Evolutionary conservation across 1,140 invertebrate genomes (phyloP).

Genomic region (Diachasma alloeum): DNA sequence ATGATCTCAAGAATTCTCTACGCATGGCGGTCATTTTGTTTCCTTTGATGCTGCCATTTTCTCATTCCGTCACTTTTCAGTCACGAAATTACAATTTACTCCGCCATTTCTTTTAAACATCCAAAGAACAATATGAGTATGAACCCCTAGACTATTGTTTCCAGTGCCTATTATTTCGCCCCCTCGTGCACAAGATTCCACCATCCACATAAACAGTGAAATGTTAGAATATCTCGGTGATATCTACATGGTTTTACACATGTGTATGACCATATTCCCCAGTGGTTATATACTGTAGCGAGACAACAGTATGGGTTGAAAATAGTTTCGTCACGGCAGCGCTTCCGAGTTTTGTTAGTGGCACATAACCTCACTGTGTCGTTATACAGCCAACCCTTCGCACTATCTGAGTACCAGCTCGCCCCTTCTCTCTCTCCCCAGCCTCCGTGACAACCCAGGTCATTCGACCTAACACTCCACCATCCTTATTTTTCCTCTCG

Average conservation of each 20-base stretch:
- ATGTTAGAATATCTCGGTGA: neutral
- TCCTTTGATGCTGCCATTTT: neutral
- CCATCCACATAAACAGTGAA: neutral
- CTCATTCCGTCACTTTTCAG: neutral
- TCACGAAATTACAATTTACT: neutral
- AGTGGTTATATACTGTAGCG: neutral
- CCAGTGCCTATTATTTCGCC: constrained; percentile 38
- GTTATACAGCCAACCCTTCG: neutral
- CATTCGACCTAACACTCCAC: neutral
- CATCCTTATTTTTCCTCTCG: constrained; percentile 1
- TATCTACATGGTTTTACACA: neutral
- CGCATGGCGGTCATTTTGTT: too few species aligned
- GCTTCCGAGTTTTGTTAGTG: neutral
- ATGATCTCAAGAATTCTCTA: too few species aligned
- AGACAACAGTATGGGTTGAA: neutral
- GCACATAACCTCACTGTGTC: neutral
- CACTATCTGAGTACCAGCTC: neutral
- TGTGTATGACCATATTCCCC: constrained; percentile 5
- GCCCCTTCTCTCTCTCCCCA: constrained; percentile 12
- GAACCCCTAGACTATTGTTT: constrained; percentile 29
- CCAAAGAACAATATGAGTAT: neutral
- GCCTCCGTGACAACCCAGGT: constrained; percentile 7
- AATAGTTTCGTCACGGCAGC: constrained; percentile 20
- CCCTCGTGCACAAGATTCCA: constrained; percentile 8
- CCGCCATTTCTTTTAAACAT: neutral